phyloP scores from a whole-genome alignment of 2,797 vertebrate species.

The Chiropotes sagulatus region DNA sequence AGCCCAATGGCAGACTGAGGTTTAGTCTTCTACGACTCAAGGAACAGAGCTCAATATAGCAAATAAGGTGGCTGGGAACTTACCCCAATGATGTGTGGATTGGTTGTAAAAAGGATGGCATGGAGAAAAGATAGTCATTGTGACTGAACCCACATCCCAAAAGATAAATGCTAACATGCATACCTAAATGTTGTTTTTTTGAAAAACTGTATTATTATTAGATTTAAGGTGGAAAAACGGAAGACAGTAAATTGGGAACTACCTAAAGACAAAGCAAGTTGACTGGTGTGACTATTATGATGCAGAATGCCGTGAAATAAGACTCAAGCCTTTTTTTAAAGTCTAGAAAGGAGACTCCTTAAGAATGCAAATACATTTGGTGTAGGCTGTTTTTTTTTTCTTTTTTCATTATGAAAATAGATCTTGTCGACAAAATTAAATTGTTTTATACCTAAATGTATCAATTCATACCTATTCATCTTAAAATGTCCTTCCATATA shows the following conservation, averaged over 20 bases:
- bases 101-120: fast-evolving
- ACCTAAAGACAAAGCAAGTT: neutral
- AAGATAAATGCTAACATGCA: neutral
- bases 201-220: neutral
- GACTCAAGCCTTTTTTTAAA: neutral
- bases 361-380: neutral
- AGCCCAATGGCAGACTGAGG: no score
- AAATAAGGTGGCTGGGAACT: neutral
- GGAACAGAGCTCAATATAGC: neutral
- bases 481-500: neutral
- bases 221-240: neutral
- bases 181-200: neutral
- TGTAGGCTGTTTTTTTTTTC: neutral
- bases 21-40: no score
- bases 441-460: neutral
- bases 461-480: neutral
- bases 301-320: neutral
- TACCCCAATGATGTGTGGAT: no score
- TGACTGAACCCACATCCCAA: neutral
- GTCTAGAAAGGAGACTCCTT: neutral
- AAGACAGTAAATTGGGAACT: neutral
- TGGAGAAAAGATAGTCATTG: neutral
- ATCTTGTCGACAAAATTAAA: neutral
- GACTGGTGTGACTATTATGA: neutral
- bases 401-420: neutral